Percentiles rank a stretch among this genome's conserved stretches.
Evolutionary conservation across 2,888 invertebrate species (phyloP).

Genomic region (Cerastis leucographa): DNA sequence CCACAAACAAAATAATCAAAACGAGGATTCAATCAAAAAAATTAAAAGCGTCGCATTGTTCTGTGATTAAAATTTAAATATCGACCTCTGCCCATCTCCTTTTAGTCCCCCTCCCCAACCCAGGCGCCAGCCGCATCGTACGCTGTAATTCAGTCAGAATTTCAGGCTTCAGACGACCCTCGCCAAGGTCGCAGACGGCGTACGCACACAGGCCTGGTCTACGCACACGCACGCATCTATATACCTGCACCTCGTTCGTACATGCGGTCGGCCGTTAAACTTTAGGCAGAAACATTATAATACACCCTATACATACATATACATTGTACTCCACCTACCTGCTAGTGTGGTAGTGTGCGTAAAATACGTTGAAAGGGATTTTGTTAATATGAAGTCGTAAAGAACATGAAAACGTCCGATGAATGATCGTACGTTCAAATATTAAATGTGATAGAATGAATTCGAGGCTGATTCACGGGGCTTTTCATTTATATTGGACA

Average conservation of each 20-base stretch:
- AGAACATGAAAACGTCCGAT: constrained; percentile 57
- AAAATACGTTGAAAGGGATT: constrained; percentile 54
- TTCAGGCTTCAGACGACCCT: constrained; percentile 87
- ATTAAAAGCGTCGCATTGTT: constrained; percentile 71
- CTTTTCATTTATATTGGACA: not conserved
- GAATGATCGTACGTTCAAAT: constrained; percentile 51
- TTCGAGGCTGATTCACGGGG: constrained; percentile 34
- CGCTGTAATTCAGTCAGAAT: constrained; percentile 75
- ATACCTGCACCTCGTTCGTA: constrained; percentile 72
- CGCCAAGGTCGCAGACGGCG: constrained; percentile 87
- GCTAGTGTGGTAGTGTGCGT: constrained; percentile 48
- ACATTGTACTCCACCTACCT: constrained; percentile 19
- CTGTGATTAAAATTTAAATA: constrained; percentile 78
- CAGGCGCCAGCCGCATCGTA: constrained; percentile 69
- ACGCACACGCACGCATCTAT: constrained; percentile 71
- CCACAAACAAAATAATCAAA: constrained; percentile 11
- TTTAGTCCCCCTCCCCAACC: constrained; percentile 51
- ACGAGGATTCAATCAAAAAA: constrained; percentile 38
- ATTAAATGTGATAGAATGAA: constrained; percentile 38
- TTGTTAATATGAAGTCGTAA: constrained; percentile 54
- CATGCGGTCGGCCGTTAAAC: constrained; percentile 77
- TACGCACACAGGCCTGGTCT: constrained; percentile 75
- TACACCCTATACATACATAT: constrained; percentile 35
- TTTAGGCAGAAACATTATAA: constrained; percentile 64
- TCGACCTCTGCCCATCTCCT: constrained; percentile 74